These are phyloP conservation scores for Nasua narica DNA, from an alignment of 2,797 vertebrate genomes.

Conservation along the genomic window DNA sequence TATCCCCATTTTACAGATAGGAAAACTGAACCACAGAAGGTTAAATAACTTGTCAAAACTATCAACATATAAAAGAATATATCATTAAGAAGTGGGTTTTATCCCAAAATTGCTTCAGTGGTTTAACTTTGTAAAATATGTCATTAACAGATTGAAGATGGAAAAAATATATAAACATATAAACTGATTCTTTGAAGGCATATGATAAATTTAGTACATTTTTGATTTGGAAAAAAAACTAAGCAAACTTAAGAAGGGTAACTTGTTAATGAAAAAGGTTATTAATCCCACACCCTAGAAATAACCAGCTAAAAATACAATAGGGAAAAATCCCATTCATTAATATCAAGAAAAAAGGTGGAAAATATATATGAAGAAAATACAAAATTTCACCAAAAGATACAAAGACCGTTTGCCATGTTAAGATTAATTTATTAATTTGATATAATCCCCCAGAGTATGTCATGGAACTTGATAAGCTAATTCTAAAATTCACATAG, in stretches of 20 bases:
- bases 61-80: background rate
- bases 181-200: constrained; percentile 22
- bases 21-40: constrained; percentile 34
- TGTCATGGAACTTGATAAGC: background rate
- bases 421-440: background rate
- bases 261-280: background rate
- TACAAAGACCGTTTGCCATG: background rate
- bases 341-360: background rate
- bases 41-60: background rate
- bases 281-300: background rate
- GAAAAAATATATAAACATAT: background rate
- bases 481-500: constrained; percentile 29
- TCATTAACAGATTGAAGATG: background rate
- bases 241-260: constrained; percentile 15
- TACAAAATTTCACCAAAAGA: background rate
- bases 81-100: background rate
- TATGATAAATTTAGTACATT: background rate
- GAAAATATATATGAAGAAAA: background rate
- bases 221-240: background rate
- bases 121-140: background rate
- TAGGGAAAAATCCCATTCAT: background rate
- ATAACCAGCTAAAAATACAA: constrained; percentile 13
- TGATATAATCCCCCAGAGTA: background rate
- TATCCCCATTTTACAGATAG: background rate
- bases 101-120: background rate